phyloP scores from a whole-genome alignment of 1,140 invertebrate genomes.

The Diploscapter pachys region DNA sequence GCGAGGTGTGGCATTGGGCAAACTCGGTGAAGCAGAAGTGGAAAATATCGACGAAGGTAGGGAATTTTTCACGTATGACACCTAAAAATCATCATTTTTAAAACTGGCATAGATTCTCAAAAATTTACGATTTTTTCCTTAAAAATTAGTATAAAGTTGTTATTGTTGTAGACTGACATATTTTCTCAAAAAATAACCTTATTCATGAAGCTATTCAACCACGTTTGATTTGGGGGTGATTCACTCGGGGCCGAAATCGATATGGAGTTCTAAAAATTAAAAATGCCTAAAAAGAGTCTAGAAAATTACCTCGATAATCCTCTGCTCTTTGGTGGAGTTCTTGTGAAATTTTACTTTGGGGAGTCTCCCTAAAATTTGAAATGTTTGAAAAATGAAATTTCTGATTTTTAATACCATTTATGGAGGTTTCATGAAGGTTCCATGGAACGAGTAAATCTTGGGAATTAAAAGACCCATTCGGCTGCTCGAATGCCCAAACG shows the following conservation, averaged over 20 bases:
- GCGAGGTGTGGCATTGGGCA: conserved; percentile 9
- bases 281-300: conserved; percentile 3
- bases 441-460: conserved; percentile 39
- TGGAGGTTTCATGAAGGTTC: conserved; percentile 36
- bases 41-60: conserved; percentile 5
- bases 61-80: not conserved
- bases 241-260: conserved; percentile 12
- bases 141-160: not conserved
- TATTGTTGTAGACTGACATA: conserved; percentile 2
- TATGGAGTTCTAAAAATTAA: conserved; percentile 30
- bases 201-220: conserved; percentile 18
- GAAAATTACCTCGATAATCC: conserved; percentile 29
- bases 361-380: conserved; percentile 27
- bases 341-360: conserved; percentile 35
- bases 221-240: conserved; percentile 21
- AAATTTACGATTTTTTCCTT: conserved; percentile 2
- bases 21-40: not conserved
- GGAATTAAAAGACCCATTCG: conserved; percentile 32
- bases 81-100: no score
- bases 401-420: conserved; percentile 25
- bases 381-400: not conserved
- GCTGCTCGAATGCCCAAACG: conserved; percentile 40
- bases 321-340: conserved; percentile 39
- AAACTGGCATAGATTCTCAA: not conserved
- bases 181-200: conserved; percentile 5